Base-by-base conservation (phyloP, 1,140 invertebrate genomes). In the Cardiocondyla obscurior region DNA sequence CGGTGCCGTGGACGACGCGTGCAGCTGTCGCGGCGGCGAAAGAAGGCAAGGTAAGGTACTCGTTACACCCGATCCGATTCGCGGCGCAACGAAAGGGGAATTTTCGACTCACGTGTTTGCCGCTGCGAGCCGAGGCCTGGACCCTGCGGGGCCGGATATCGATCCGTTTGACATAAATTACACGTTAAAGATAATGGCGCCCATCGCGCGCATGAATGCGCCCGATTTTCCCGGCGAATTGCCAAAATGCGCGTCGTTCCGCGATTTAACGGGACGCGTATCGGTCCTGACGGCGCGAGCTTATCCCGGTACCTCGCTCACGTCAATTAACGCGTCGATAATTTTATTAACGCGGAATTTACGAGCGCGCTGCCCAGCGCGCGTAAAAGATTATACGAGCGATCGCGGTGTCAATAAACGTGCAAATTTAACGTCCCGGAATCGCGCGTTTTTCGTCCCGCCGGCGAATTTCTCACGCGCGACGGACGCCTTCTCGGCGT, bases 11-110 rank as follows among this genome's bases (percentile, higher is more conserved):
- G n/a, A n/a, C n/a, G n/a, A n/a, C n/a, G 44, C 65, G 55, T 76
- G 86, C 86, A 87, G 85, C 86, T 87, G 85, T 69, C 62, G 79
- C 64, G 14, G 19, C 74, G 2, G 16, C 14, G 36, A 51, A 16
- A 69, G 58, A 73, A n/a, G n/a, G n/a, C n/a, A n/a, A n/a, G 57
- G 30, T 36, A 60, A n/a, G 64, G 85, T 58, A 86, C 84, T 77
- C 84, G 67, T 83, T 72, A 81, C 67, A 79, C 64, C n/a, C n/a
- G n/a, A 79, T 69, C 51, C 60, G 81, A 79, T 77, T 77, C 69
- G 53, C 39, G 25, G 53, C 7, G 22, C 33, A 53, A 42, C 53
- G 44, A 46, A 19, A 85, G 79, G 58, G 67, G 19, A 36, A 42
- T 49, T 55, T 33, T 12, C 42, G n/a, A 58, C 25, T 73, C 39